Percentiles rank a stretch among this genome's conserved stretches.
Conservation (phyloP, 1,140 invertebrate genomes). For the Lepidurus couesii region DNA sequence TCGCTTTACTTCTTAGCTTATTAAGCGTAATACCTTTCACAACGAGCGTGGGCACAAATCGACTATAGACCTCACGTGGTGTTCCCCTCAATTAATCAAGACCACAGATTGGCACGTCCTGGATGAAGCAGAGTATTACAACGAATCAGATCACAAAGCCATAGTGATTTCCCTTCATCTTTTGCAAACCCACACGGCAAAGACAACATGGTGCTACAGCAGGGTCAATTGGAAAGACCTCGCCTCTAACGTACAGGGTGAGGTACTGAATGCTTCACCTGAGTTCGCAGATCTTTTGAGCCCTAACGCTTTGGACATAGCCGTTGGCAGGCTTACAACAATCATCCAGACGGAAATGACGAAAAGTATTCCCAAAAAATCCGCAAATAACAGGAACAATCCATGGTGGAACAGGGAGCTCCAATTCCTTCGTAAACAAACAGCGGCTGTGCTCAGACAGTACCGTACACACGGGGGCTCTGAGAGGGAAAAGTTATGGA, state of each 20-base stretch:
- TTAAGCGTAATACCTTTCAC: too few species aligned
- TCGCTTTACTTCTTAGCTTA: too few species aligned
- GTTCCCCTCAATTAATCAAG: neutral
- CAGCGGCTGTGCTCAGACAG: neutral
- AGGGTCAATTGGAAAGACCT: neutral
- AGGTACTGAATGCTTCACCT: neutral
- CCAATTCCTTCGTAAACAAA: neutral
- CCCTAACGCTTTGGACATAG: neutral
- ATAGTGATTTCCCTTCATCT: neutral
- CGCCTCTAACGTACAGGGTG: neutral
- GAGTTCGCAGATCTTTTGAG: neutral
- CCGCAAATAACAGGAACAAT: neutral
- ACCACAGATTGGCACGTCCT: neutral
- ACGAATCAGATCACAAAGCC: constrained; percentile 23
- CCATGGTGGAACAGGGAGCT: neutral
- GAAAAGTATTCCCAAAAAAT: neutral
- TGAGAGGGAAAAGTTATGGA: constrained; percentile 20
- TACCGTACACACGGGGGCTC: neutral
- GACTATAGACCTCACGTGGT: constrained; percentile 19
- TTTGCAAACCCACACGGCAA: neutral
- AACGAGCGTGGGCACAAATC: constrained; percentile 24
- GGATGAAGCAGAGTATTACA: neutral
- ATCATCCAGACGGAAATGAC: neutral
- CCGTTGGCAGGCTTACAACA: neutral
- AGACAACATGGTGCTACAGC: neutral